phyloP scores from a whole-genome alignment of 1,140 invertebrate genomes.

The Zaprionus capensis region DNA sequence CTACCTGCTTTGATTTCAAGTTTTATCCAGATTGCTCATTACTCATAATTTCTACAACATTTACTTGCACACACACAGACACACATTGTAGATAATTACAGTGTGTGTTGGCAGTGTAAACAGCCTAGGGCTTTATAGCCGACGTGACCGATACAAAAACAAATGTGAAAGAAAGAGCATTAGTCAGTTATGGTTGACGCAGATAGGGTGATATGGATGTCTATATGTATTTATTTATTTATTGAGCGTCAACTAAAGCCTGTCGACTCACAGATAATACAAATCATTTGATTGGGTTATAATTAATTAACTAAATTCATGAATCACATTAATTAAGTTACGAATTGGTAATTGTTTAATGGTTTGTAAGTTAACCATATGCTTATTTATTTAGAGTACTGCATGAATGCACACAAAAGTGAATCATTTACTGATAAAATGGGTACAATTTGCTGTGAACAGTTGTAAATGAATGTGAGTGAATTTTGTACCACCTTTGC shows the following conservation, averaged over 20 bases:
- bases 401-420: too few relatives aligned
- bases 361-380: too few relatives aligned
- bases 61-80: constrained; percentile 12
- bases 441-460: too few relatives aligned
- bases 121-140: constrained; percentile 13
- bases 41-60: constrained; percentile 62
- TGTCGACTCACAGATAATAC: too few relatives aligned
- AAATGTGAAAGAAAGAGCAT: constrained; percentile 3
- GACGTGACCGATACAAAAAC: constrained; percentile 33
- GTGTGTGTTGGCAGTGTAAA: constrained; percentile 27
- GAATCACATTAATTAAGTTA: too few relatives aligned
- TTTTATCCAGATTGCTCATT: constrained; percentile 69
- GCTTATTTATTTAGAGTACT: too few relatives aligned
- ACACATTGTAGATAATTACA: constrained; percentile 6
- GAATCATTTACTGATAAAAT: too few relatives aligned
- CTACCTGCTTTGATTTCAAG: constrained; percentile 36
- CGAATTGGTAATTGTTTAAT: too few relatives aligned
- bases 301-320: too few relatives aligned
- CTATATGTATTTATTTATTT: constrained; percentile 4
- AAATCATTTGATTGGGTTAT: too few relatives aligned
- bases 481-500: too few relatives aligned
- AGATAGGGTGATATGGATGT: constrained; percentile 5
- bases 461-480: too few relatives aligned
- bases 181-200: constrained; percentile 19
- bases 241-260: neutral